Base-by-base conservation (phyloP, 2,113 vertebrate genomes). In the Eulemur rufifrons region DNA sequence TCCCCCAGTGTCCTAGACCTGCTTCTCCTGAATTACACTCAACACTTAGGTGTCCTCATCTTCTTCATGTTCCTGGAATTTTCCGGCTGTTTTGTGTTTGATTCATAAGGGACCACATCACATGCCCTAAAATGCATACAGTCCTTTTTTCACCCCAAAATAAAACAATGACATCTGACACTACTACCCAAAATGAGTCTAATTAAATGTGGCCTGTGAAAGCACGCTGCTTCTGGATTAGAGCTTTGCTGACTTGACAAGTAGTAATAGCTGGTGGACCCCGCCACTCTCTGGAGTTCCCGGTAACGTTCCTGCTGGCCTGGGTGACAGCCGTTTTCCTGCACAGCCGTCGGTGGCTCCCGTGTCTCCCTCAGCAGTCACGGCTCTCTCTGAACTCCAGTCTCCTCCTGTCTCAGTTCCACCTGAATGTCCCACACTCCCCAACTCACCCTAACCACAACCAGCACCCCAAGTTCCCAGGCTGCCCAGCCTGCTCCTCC, bases 361-460 rank as follows among this genome's bases (percentile, higher is more conserved):
- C 37, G 27, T 0, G 1, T 0, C 4, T 68, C 45, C 56, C 21
- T 25, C 0, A 0, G 63, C 20, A 69, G 37, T 45, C 61, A 8
- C 0, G 15, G 59, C 54, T 47, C 83, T 88, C 47, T 39, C 59
- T 64, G 18, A 32, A 34, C 42, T 63, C 25, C 27, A 15, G 25
- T 7, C 20, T 50, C 17, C 68, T 89, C 45, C 39, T n/a, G 0
- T 37, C 2, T 25, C 74, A 11, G 8, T 68, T 27, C 76, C 23
- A 39, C 56, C 78, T 13, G 34, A 52, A 25, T n/a, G 80, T 54
- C 8, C 73, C 20, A 54, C 9, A 11, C 27, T n/a, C 73, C 73
- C 96, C 68, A 39, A 1, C 27, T 25, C 73, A 56, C 45, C 54
- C 88, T 66, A 39, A 81, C 50, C 71, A 81, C 18, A 61, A 8